Base-by-base conservation (phyloP, 2,113 vertebrate species). In the Ictalurus furcatus region DNA sequence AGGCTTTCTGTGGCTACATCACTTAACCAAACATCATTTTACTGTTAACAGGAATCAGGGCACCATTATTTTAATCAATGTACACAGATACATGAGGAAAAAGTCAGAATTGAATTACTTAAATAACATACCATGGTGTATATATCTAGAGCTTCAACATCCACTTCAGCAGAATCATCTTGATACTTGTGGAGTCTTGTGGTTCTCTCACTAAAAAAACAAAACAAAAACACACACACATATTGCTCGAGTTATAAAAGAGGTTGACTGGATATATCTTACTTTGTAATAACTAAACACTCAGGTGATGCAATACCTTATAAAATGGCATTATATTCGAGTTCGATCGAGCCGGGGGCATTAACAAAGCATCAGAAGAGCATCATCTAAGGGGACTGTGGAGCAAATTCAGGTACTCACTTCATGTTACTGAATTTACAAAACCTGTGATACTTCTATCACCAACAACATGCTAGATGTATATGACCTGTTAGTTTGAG, bases 91-190 rank as follows among this genome's bases (percentile, higher is more conserved):
- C 34, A 63, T 63, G 21, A 40, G 1, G 2, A 44, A 8, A 86
- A 40, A 59, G n/a, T 30, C n/a, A 61, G 14, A 63, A 48, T 1
- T 12, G 63, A 48, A 79, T 2, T 17, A 21, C 8, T 52, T 14
- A 84, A 74, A 69, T 13, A 88, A 84, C 80, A 73, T 84, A 88
- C 87, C 87, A 84, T 84, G 56, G 16, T 88, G 81, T 17, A 54
- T 17, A 58, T 1, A 44, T 61, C 54, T 48, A 74, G 54, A 63
- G 37, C 34, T 48, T 56, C 79, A 88, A 6, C 80, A 88, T 83
- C 80, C 65, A 61, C 37, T 74, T 84, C 54, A 74, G 23, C 16
- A 48, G 13, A 28, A 8, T 88, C 28, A 74, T 73, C 80, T 48
- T 71, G 6, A 69, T 34, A 56, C 11, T 25, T 21, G 28, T 30